These are phyloP conservation scores for Virgularia gustaviana DNA, from an alignment of 92 coral and sea anemone species.

Conservation along the genomic window DNA sequence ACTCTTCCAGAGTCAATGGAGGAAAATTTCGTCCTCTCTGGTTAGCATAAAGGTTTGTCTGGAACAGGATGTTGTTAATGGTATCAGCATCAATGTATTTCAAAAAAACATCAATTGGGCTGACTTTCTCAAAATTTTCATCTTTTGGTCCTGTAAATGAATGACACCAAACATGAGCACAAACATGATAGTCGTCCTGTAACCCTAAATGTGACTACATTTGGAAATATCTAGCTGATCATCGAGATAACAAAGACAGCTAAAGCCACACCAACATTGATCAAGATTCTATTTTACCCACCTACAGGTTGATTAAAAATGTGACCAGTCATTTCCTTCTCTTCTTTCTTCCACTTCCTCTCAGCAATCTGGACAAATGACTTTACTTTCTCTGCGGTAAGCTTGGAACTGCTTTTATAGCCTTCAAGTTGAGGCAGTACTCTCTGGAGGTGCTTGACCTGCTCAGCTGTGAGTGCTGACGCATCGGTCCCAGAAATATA, in stretches of 20 bases:
- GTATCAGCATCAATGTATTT: conserved; percentile 40
- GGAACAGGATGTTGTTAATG: conserved; percentile 46
- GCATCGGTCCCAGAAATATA: conserved; percentile 4
- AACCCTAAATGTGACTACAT: background rate
- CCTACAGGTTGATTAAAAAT: conserved; percentile 43
- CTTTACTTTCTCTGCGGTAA: conserved; percentile 31
- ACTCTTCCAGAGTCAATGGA: conserved; percentile 44
- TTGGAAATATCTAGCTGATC: background rate
- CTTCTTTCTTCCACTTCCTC: conserved; percentile 35
- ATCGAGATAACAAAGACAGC: background rate
- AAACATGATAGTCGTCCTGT: no score
- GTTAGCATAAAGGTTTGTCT: conserved; percentile 52
- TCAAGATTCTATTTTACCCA: conserved; percentile 12
- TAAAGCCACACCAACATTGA: no score
- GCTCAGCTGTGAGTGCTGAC: background rate
- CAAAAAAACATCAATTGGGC: conserved; percentile 47
- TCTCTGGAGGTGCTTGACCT: conserved; percentile 1
- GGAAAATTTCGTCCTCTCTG: conserved; percentile 54
- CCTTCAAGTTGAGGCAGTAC: background rate
- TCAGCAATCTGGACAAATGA: conserved; percentile 41
- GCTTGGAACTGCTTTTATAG: conserved; percentile 28
- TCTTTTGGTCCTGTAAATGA: conserved; percentile 36
- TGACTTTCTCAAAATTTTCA: conserved; percentile 39
- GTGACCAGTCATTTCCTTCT: conserved; percentile 8
- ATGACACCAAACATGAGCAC: conserved; percentile 13